Percentiles rank a stretch among this genome's conserved stretches.
Conservation (phyloP, 2,888 invertebrate species). For the Brenthis hecate region DNA sequence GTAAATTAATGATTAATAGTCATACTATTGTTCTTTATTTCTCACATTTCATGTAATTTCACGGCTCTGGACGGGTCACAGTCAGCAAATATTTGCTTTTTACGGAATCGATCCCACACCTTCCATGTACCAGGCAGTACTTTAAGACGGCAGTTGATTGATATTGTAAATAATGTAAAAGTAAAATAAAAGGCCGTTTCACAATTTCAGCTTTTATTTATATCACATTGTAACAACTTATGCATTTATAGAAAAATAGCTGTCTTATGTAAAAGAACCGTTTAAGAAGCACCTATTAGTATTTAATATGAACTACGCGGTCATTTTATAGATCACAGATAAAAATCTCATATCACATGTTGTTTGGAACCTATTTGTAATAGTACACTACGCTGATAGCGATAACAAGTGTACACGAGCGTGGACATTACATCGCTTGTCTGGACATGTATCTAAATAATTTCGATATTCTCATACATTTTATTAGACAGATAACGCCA, state of each 20-base stretch:
- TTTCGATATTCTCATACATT: too few relatives aligned
- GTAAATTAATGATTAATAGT: too few relatives aligned
- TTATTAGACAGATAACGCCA: too few relatives aligned
- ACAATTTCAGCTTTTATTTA: slow-evolving; percentile 43
- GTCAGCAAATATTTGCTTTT: too few relatives aligned
- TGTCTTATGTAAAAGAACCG: slow-evolving; percentile 42
- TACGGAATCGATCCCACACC: background rate
- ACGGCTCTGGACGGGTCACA: too few relatives aligned
- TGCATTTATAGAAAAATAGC: slow-evolving; percentile 52
- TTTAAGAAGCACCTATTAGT: slow-evolving; percentile 43
- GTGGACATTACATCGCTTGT: background rate
- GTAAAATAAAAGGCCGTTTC: slow-evolving; percentile 22
- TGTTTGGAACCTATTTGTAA: slow-evolving; percentile 26
- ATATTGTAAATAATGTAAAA: background rate
- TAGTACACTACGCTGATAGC: slow-evolving; percentile 10
- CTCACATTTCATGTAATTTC: too few relatives aligned
- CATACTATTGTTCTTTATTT: too few relatives aligned
- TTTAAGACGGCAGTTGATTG: too few relatives aligned
- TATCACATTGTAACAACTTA: slow-evolving; percentile 54
- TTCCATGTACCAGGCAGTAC: background rate
- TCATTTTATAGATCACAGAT: slow-evolving; percentile 60
- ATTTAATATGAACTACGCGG: slow-evolving; percentile 44
- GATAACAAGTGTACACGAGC: slow-evolving; percentile 23
- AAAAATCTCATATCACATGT: slow-evolving; percentile 52
- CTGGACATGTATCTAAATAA: background rate